Base-by-base conservation (phyloP, 2,888 invertebrate species). In the Labia minor region DNA sequence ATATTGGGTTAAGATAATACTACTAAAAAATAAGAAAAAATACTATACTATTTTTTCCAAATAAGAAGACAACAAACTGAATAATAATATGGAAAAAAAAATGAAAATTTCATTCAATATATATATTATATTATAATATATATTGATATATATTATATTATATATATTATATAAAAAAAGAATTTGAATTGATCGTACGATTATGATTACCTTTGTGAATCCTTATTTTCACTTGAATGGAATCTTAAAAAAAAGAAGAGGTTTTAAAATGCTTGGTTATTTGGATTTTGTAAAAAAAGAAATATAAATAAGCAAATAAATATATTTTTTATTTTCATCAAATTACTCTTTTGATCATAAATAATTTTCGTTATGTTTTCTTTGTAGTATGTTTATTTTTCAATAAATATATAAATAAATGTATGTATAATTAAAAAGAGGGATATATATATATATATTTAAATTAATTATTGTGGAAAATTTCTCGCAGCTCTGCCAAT, bases 11-110 rank as follows among this genome's bases (percentile, higher is more conserved):
- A 26, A 26, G 26, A 6, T 26, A 26, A 26, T 3, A 26, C 26
- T 26, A 26, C 26, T 6, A 26, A 26, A 26, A 26, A 26, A 69
- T 62, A 70, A 68, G 70, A 18, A 21, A 37, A n/a, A 61, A 63
- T 18, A 66, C 19, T 63, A 67, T 11, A 61, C 10, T 26, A 18
- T 14, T 26, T 26, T 3, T 6, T 26, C 26, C 3, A 26, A 26
- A 26, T 26, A 26, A 8, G 21, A 67, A 37, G 19, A 20, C 26
- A 62, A 8, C 26, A 26, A 26, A 26, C 26, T 26, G 26, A 26
- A 26, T 26, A 26, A 67, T 70, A 16, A 26, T 19, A 16, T 37
- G 63, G 20, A 66, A 26, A 63, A 67, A 33, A 64, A 18, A 62
- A 62, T 65, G 63, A 49, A 64, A 19, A 3, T 16, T 20, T 26